Evolutionary conservation across 2,113 vertebrate species (phyloP).

Genomic region (Xenus cinereus): DNA sequence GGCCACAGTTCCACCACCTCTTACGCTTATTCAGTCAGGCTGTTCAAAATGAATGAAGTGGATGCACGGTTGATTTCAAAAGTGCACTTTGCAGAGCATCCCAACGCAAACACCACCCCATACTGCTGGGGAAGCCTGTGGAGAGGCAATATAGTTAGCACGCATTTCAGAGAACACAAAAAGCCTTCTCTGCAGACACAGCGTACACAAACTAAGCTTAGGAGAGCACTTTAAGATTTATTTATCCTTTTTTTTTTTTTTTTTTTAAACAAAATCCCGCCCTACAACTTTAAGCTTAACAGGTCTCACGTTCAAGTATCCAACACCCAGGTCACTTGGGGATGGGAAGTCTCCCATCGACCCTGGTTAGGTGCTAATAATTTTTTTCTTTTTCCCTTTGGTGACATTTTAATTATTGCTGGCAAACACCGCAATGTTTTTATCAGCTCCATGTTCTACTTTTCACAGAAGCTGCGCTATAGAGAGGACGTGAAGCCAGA

Average conservation of each 20-base stretch:
- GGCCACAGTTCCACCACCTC: not conserved
- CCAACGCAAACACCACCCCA: rapidly evolving
- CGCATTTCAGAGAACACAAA: not conserved
- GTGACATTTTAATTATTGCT: not conserved
- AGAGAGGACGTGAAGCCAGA: not conserved
- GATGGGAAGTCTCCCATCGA: not conserved
- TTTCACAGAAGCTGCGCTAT: not conserved
- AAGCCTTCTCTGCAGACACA: not conserved
- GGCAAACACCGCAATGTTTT: not conserved
- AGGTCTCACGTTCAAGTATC: not conserved
- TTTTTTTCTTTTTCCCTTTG: not conserved
- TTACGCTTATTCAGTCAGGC: not conserved
- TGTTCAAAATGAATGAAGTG: slow-evolving; percentile 24
- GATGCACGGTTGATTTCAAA: not conserved
- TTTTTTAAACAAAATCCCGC: not conserved
- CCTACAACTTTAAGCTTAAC: not conserved
- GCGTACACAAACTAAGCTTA: not conserved
- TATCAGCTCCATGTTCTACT: not conserved
- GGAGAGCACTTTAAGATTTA: not conserved
- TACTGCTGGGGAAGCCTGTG: not conserved
- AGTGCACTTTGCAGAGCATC: not conserved
- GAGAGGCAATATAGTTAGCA: not conserved
- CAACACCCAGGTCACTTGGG: not conserved
- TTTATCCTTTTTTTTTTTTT: too few relatives aligned
- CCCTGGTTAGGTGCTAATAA: not conserved